Conservation (phyloP, 2,888 invertebrate species). For the Troides helena region DNA sequence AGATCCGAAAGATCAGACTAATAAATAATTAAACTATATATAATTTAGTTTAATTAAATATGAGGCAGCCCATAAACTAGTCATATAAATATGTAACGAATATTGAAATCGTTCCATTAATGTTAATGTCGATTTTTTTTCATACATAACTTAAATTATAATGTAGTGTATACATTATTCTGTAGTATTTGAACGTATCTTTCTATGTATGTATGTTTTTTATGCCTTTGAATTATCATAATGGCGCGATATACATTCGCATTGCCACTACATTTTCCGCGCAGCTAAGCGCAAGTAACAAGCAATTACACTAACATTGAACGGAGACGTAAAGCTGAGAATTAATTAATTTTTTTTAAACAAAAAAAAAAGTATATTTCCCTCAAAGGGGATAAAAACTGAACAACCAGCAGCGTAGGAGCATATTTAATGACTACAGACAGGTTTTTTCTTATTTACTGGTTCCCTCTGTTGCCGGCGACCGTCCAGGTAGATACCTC, state of each 20-base stretch:
- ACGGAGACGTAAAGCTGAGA: conserved; percentile 26
- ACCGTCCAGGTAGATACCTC: no score
- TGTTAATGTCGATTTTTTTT: neutral
- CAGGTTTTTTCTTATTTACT: conserved; percentile 30
- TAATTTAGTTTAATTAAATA: no score
- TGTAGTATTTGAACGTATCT: neutral
- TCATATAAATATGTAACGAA: no score
- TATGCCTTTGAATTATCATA: neutral
- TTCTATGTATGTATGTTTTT: neutral
- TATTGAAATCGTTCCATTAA: neutral
- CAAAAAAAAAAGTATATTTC: conserved; percentile 39
- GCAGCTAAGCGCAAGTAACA: conserved; percentile 12
- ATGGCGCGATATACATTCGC: neutral
- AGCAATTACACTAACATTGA: conserved; percentile 23
- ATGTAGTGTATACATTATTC: neutral
- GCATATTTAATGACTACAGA: conserved; percentile 55
- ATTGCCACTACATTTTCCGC: conserved; percentile 18
- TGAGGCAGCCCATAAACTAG: no score
- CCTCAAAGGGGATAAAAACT: conserved; percentile 44
- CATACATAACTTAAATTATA: neutral
- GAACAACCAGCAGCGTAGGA: conserved; percentile 39
- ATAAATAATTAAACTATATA: no score
- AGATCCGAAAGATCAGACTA: no score
- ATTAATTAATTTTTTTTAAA: conserved; percentile 33
- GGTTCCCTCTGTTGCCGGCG: no score